Percentiles rank a stretch among this genome's conserved stretches.
Conservation (phyloP, 2,113 vertebrate genomes). For the Chamaetylas fuelleborni region DNA sequence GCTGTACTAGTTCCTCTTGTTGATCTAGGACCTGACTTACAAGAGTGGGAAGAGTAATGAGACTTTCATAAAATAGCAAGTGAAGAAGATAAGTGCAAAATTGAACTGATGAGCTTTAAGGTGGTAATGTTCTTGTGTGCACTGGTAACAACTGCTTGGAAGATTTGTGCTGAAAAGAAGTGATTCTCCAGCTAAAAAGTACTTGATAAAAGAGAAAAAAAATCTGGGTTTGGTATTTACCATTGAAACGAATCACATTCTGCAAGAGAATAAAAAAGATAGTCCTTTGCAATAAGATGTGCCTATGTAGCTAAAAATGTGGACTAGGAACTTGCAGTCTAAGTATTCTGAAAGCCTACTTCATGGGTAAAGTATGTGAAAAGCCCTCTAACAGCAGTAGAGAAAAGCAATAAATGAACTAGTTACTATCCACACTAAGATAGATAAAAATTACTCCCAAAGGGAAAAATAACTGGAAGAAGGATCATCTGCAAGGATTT, state of each 20-base stretch:
- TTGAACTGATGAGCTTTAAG: neutral
- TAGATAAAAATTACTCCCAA: neutral
- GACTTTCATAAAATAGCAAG: neutral
- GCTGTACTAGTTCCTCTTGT: neutral
- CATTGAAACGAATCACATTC: neutral
- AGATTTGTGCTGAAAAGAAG: neutral
- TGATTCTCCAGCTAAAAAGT: neutral
- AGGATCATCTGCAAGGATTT: neutral
- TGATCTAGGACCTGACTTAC: neutral
- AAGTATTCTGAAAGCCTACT: neutral
- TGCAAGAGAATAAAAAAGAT: neutral
- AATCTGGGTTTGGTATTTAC: neutral
- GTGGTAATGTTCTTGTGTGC: neutral
- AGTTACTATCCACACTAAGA: neutral
- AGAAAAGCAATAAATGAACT: neutral
- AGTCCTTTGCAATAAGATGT: neutral
- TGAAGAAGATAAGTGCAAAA: neutral
- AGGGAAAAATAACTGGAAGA: neutral
- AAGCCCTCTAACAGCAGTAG: neutral
- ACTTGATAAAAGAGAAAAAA: neutral
- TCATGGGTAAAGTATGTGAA: neutral
- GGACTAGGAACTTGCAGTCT: neutral
- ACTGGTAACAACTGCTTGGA: neutral
- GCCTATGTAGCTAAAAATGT: neutral
- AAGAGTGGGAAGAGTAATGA: neutral